Evolutionary conservation across 2,888 invertebrate genomes (phyloP), one percentile per base, ranked within the genome.

Genomic region (Phorcus lineatus): DNA sequence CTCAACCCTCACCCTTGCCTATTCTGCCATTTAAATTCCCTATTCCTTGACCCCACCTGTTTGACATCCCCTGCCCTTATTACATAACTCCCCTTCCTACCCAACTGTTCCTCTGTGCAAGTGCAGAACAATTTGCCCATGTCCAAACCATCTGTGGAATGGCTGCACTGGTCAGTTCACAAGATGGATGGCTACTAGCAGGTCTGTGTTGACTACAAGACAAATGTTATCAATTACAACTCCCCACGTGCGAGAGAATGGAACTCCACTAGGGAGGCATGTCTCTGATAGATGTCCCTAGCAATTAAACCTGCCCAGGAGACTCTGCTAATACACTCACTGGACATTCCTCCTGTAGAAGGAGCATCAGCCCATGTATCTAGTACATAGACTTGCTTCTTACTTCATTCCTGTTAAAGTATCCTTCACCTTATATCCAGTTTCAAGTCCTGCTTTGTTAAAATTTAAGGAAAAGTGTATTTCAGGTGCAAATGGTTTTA

Each of bases 171-270:
- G 62, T 24, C 62, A 62, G 62, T 28, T 17, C 28, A 62, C 62
- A 62, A 62, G 62, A 62, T 62, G 24, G 62, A 62, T 62, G 62
- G 62, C 62, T 28, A 28, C 62, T 62, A 28, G 22, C 62, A 62
- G 28, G 62, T 62, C 62, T 62, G 62, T 62, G 28, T 24, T 28
- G 24, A 62, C 62, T 62, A 62, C 62, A 28, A 62, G 62, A 62
- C 62, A 62, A 62, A 62, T 62, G 62, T 62, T 62, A 62, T 62
- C 62, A 62, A 62, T 62, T 62, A 62, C 62, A 62, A 28, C 62
- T 28, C 62, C 24, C 24, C 62, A 62, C 28, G 62, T 62, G 62
- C 62, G 24, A 28, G 62, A 4, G 62, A 28, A 13, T 28, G 62
- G 62, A 62, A 62, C 28, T 6, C 28, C 62, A 28, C 28, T 9